These are phyloP conservation scores for Apis laboriosa DNA, from an alignment of 1,140 invertebrate species.

Conservation along the genomic window DNA sequence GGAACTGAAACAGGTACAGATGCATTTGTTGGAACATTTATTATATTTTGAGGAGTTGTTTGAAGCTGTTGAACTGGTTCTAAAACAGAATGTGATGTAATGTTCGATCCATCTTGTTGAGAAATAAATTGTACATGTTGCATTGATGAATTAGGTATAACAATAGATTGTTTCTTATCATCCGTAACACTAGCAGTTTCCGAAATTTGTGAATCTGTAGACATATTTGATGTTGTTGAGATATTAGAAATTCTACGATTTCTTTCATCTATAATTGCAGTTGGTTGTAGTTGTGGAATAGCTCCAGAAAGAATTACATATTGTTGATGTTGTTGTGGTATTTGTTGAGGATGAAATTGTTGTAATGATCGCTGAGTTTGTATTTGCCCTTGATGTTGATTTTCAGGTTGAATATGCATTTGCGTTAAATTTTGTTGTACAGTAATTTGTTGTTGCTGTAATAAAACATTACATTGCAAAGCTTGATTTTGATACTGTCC, in stretches of 20 bases:
- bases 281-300: slow-evolving; percentile 69
- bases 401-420: slow-evolving; percentile 51
- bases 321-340: slow-evolving; percentile 58
- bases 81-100: slow-evolving; percentile 31
- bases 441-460: slow-evolving; percentile 56
- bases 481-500: slow-evolving; percentile 55
- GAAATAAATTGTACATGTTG: slow-evolving; percentile 54
- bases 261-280: slow-evolving; percentile 69
- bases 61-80: slow-evolving; percentile 61
- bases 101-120: slow-evolving; percentile 44
- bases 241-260: slow-evolving; percentile 77
- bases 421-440: slow-evolving; percentile 60
- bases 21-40: slow-evolving; percentile 32
- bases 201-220: slow-evolving; percentile 74
- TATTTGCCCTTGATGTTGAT: slow-evolving; percentile 55
- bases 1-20: slow-evolving; percentile 39
- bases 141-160: slow-evolving; percentile 28
- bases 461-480: slow-evolving; percentile 54
- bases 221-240: slow-evolving; percentile 72
- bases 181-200: slow-evolving; percentile 62
- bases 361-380: slow-evolving; percentile 60
- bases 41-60: slow-evolving; percentile 55
- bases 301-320: slow-evolving; percentile 69
- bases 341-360: slow-evolving; percentile 65
- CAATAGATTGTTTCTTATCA: slow-evolving; percentile 56